Evolutionary conservation across 1,140 invertebrate genomes (phyloP).

Genomic region (Hydropsyche tenuis): DNA sequence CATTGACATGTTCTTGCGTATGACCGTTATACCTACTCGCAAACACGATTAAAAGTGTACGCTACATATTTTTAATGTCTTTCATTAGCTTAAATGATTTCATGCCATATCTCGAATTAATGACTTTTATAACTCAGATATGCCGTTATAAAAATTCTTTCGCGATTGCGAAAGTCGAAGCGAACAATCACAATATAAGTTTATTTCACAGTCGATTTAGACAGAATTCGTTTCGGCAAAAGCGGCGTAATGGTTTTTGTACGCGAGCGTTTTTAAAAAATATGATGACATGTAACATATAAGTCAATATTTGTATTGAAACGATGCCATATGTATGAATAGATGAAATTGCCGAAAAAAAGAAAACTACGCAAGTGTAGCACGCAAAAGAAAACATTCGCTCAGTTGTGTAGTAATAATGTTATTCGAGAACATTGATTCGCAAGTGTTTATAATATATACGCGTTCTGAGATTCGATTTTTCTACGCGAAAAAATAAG

Average conservation of each 20-base stretch:
- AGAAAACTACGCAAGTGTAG: too few species aligned
- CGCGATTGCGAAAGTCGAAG: background rate
- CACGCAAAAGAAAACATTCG: background rate
- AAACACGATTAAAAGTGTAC: too few species aligned
- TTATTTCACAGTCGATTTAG: constrained; percentile 16
- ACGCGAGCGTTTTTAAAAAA: too few species aligned
- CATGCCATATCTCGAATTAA: too few species aligned
- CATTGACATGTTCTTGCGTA: too few species aligned
- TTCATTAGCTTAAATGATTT: too few species aligned
- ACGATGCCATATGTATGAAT: background rate
- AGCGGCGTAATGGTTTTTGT: too few species aligned
- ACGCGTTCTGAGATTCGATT: background rate
- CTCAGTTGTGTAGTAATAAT: background rate
- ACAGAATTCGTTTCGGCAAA: background rate
- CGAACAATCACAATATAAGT: background rate
- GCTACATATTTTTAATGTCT: too few species aligned
- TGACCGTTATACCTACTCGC: too few species aligned
- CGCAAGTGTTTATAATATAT: constrained; percentile 1
- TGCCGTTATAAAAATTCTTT: constrained; percentile 6
- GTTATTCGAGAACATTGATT: constrained; percentile 22
- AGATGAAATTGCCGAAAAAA: background rate
- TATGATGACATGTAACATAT: too few species aligned
- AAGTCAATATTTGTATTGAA: too few species aligned
- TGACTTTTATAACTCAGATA: too few species aligned
- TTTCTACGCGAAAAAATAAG: constrained; percentile 10